These are phyloP conservation scores for Taphrorychus bicolor DNA, from an alignment of 2,888 invertebrate species.

Conservation along the genomic window DNA sequence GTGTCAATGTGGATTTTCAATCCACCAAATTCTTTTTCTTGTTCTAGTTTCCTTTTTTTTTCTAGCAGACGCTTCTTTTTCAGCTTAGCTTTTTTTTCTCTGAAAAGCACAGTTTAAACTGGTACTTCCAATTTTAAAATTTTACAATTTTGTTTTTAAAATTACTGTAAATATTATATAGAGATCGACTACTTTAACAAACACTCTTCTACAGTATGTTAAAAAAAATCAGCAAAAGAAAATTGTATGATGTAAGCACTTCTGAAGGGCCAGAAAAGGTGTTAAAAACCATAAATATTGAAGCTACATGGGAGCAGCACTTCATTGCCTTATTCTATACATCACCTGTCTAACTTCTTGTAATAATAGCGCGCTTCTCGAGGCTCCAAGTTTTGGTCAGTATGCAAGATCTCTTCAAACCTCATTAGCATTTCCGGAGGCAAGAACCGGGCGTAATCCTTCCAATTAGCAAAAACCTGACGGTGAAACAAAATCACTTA, in stretches of 20 bases:
- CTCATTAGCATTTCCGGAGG: constrained; percentile 48
- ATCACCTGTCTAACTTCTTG: constrained; percentile 47
- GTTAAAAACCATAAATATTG: too few species aligned
- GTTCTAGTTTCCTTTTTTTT: constrained; percentile 40
- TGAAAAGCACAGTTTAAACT: too few species aligned
- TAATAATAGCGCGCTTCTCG: constrained; percentile 52
- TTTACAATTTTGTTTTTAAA: background rate
- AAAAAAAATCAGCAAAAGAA: too few species aligned
- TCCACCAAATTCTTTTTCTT: constrained; percentile 43
- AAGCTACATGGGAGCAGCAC: too few species aligned
- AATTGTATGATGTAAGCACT: too few species aligned
- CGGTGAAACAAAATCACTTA: too few species aligned
- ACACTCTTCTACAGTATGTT: too few species aligned
- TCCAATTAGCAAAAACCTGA: constrained; percentile 51
- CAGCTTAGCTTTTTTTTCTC: constrained; percentile 43
- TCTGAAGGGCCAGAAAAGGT: too few species aligned
- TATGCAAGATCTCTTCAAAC: constrained; percentile 51
- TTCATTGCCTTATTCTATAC: too few species aligned
- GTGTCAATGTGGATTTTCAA: constrained; percentile 41
- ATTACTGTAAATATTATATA: background rate
- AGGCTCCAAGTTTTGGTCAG: constrained; percentile 51
- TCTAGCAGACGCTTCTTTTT: constrained; percentile 13
- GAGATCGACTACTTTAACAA: too few species aligned
- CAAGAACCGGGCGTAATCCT: constrained; percentile 46
- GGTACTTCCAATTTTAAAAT: too few species aligned